Evolutionary conservation across 2,113 vertebrate species (phyloP).

Genomic region (Xiphophorus maculatus): DNA sequence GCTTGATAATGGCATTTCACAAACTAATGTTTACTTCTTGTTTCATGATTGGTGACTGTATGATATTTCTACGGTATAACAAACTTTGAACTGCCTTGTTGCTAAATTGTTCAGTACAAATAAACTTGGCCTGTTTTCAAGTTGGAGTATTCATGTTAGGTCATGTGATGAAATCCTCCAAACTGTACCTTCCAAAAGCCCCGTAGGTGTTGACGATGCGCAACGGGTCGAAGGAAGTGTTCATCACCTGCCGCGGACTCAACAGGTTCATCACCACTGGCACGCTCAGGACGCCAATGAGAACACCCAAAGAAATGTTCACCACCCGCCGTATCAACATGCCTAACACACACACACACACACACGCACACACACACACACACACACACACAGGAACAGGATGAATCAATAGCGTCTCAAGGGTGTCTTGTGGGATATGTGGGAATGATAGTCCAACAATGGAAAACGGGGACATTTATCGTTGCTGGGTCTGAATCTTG

Average conservation of each 20-base stretch:
- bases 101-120: no score
- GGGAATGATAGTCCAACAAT: neutral
- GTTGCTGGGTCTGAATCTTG: neutral
- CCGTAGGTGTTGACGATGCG: conserved; percentile 97
- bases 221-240: conserved; percentile 90
- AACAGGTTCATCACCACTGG: conserved; percentile 92
- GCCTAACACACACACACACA: conserved; percentile 53
- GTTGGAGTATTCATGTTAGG: no score
- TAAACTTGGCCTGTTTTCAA: no score
- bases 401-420: neutral
- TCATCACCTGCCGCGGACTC: conserved; percentile 91
- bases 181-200: conserved; percentile 91
- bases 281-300: conserved; percentile 88
- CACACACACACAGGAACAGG: neutral
- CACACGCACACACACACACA: neutral
- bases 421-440: neutral
- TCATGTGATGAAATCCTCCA: no score
- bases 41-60: no score
- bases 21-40: no score
- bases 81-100: no score
- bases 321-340: conserved; percentile 78
- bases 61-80: no score
- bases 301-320: conserved; percentile 84
- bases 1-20: no score
- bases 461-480: conserved; percentile 10